A percentile compares a stretch with the other conserved stretches of the same genome.
phyloP scores from a whole-genome alignment of 2,113 vertebrate species.

The Oreochromis niloticus region DNA sequence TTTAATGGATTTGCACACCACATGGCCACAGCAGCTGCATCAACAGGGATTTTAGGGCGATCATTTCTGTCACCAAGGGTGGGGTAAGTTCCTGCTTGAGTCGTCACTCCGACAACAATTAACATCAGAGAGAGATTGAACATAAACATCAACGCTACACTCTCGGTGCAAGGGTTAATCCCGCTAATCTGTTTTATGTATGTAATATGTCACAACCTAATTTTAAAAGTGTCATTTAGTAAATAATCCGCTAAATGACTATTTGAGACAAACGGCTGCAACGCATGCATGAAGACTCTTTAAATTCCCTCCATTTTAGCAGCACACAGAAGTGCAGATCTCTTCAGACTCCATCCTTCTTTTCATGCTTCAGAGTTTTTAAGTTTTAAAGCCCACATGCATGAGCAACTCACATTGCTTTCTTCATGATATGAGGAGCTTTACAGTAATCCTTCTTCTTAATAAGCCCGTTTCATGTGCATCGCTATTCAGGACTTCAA shows the following conservation, averaged over 20 bases:
- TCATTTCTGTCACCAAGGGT: background rate
- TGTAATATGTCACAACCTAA: background rate
- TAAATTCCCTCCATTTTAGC: background rate
- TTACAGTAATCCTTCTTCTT: constrained; percentile 44
- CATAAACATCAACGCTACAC: background rate
- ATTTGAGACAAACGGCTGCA: background rate
- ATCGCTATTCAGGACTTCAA: background rate
- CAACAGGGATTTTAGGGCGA: constrained; percentile 17
- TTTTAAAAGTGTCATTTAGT: background rate
- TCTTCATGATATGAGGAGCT: background rate
- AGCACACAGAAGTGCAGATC: background rate
- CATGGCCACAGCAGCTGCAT: constrained; percentile 6
- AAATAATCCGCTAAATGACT: background rate
- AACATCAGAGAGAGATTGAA: background rate
- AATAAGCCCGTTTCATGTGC: constrained; percentile 24
- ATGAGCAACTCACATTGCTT: background rate
- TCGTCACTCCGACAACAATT: background rate
- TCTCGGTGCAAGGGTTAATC: background rate
- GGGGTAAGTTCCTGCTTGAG: background rate
- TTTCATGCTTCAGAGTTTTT: constrained; percentile 17
- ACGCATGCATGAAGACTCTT: background rate
- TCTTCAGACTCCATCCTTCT: background rate
- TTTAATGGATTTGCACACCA: constrained; percentile 46
- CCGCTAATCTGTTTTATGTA: background rate
- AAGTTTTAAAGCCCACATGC: background rate